Percentiles rank a stretch among this genome's conserved stretches.
These are phyloP conservation scores for Corydoras maculifer DNA, from an alignment of 2,113 vertebrate species.

Conservation along the genomic window DNA sequence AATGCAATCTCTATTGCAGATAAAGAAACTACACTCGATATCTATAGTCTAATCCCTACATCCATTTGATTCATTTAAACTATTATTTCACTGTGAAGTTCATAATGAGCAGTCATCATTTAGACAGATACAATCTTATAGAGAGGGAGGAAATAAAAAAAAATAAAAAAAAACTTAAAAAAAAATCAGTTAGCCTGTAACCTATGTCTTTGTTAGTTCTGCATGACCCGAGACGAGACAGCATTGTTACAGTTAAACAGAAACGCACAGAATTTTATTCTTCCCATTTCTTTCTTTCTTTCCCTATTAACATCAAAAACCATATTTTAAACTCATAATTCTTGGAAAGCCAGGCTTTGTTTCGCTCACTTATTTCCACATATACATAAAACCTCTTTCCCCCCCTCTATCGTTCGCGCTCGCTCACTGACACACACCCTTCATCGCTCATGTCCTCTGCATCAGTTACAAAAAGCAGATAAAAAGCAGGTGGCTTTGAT, in stretches of 20 bases:
- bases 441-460: constrained; percentile 20
- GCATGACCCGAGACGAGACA: constrained; percentile 40
- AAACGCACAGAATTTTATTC: constrained; percentile 30
- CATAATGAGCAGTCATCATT: constrained; percentile 32
- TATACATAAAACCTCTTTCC: constrained; percentile 49
- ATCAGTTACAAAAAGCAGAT: constrained; percentile 25
- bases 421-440: background rate
- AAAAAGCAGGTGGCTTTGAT: constrained; percentile 25
- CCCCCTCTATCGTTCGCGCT: constrained; percentile 50
- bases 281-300: constrained; percentile 10
- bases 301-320: background rate
- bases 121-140: background rate
- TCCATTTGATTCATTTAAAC: constrained; percentile 35
- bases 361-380: background rate
- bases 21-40: constrained; percentile 58
- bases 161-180: no score
- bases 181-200: constrained; percentile 4
- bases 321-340: no score
- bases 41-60: constrained; percentile 36
- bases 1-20: constrained; percentile 62
- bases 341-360: no score
- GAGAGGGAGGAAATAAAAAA: no score
- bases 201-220: constrained; percentile 54
- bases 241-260: constrained; percentile 27
- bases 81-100: constrained; percentile 49